phyloP scores from a whole-genome alignment of 2,113 vertebrate species.

The Daubentonia madagascariensis region DNA sequence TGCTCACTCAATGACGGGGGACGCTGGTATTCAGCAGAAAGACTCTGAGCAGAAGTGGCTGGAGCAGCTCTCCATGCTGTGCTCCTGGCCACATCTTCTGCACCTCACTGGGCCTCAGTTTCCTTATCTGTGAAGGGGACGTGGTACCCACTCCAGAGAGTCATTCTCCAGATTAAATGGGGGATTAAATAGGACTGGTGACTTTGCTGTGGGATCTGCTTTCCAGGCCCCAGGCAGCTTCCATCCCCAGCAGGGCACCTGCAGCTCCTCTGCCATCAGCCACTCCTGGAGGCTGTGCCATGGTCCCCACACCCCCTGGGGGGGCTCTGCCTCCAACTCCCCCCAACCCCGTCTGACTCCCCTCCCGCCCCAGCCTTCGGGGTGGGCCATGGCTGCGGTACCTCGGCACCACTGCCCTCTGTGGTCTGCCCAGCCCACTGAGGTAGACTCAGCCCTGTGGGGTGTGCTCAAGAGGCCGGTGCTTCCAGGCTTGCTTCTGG shows the following conservation, averaged over 20 bases:
- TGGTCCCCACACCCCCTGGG: fast-evolving
- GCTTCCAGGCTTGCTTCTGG: background rate
- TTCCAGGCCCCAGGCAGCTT: fast-evolving
- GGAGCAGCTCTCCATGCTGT: fast-evolving
- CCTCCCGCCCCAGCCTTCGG: background rate
- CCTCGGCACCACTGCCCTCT: background rate
- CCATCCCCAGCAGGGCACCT: too few relatives aligned
- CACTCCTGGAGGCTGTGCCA: fast-evolving
- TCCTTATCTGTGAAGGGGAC: fast-evolving
- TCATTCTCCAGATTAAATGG: fast-evolving
- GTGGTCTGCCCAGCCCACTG: background rate
- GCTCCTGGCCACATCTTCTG: fast-evolving
- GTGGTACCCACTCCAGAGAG: fast-evolving
- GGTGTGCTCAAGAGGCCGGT: too few relatives aligned
- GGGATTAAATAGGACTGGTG: too few relatives aligned
- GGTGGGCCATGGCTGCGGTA: fast-evolving
- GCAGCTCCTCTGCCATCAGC: background rate
- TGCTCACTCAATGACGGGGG: too few relatives aligned
- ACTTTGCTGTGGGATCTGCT: background rate
- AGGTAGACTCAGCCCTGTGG: background rate
- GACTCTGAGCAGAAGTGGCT: fast-evolving
- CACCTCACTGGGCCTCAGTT: fast-evolving
- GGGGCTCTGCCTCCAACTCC: fast-evolving
- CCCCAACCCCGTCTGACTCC: background rate
- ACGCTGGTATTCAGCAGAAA: fast-evolving